Evolutionary conservation across 1,140 invertebrate species (phyloP), one percentile per base, ranked within the genome.

Genomic region (Neodiprion pinetum): DNA sequence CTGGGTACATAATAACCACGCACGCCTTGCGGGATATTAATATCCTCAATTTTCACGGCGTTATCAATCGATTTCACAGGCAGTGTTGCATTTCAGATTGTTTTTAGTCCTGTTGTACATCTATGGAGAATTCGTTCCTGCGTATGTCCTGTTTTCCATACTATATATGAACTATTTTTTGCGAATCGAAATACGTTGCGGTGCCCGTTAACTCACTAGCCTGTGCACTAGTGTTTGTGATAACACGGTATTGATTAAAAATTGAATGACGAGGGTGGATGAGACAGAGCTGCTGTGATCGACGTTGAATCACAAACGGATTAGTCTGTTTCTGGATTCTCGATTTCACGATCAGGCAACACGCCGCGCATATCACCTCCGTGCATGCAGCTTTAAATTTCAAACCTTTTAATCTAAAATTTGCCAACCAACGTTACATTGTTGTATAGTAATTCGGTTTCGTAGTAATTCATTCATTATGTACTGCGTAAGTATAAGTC

Each of bases 261-360:
- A 61, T 61, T 61, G 53, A 61, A 61, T 61, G 53, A 61, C n/a
- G 53, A 17, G 53, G 53, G 53, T 17, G 53, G 53, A 61, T 17
- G 53, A 61, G 53, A 61, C n/a, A 61, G 53, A 61, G 53, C 53
- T 17, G 53, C 11, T 61, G 53, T 61, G n/a, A 61, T 61, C 53
- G 53, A 61, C n/a, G 53, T 61, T 61, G 9, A 61, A 61, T 61
- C 53, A 61, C n/a, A 61, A 61, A 8, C 53, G 53, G 11, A 17
- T 17, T 61, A 17, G 53, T 17, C 53, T 61, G 53, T 61, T 14
- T 61, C 53, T 61, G 53, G 53, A 12, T 61, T 61, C 9, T 7
- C 53, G 53, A 61, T 61, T 61, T 9, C n/a, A 12, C 11, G 53
- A 61, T 61, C 11, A 61, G 9, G 11, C 53, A 61, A 61, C 28